Evolutionary conservation across 2,797 vertebrate species (phyloP).

Genomic region (Enteromius anoplus): DNA sequence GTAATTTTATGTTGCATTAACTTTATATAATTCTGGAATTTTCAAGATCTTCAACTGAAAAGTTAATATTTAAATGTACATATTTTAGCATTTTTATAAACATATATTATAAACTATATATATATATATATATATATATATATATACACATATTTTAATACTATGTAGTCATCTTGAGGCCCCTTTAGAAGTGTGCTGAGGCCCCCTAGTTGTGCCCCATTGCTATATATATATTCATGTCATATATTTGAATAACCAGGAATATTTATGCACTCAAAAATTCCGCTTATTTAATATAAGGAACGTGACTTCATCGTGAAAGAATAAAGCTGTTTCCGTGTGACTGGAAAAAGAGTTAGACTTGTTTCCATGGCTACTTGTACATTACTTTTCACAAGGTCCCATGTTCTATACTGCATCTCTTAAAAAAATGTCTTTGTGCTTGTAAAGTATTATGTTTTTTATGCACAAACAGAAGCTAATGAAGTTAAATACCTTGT

Average conservation of each 20-base stretch:
- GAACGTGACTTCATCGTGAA: not conserved
- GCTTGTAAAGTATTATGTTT: not conserved
- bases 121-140: no score
- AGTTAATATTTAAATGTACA: no score
- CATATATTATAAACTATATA: no score
- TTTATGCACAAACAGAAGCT: not conserved
- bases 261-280: not conserved
- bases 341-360: not conserved
- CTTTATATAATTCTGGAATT: no score
- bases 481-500: slow-evolving; percentile 73
- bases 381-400: no score
- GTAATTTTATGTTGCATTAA: no score
- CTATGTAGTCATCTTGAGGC: not conserved
- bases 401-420: not conserved
- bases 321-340: not conserved
- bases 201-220: not conserved
- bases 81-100: no score
- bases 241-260: not conserved
- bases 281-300: not conserved
- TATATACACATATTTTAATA: no score
- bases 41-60: no score
- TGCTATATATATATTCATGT: not conserved
- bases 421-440: not conserved
- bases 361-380: no score
- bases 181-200: not conserved